phyloP scores from a whole-genome alignment of 2,113 vertebrate species.

The Chionis minor region DNA sequence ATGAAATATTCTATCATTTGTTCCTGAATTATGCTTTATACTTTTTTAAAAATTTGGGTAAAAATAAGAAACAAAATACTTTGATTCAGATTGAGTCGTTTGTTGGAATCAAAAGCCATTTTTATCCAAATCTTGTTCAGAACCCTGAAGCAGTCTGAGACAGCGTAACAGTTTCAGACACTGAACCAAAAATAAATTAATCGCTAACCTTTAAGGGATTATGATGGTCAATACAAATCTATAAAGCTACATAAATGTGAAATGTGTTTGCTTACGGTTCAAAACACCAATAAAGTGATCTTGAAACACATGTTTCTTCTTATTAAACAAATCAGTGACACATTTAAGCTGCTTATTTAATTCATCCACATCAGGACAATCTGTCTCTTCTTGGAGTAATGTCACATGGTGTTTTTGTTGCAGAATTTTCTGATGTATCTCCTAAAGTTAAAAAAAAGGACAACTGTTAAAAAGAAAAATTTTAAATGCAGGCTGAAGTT shows the following conservation, averaged over 20 bases:
- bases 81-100: background rate
- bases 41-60: no score
- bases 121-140: background rate
- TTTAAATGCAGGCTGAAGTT: background rate
- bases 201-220: background rate
- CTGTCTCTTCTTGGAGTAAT: slow-evolving; percentile 81
- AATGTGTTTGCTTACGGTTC: slow-evolving; percentile 71
- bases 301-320: slow-evolving; percentile 85
- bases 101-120: background rate
- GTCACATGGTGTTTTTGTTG: slow-evolving; percentile 82
- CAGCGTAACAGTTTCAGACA: background rate
- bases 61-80: background rate
- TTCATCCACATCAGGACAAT: slow-evolving; percentile 81
- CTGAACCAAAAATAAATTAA: background rate
- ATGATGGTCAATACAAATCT: background rate
- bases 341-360: slow-evolving; percentile 80
- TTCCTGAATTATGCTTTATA: background rate
- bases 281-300: slow-evolving; percentile 80
- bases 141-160: background rate
- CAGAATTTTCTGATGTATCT: slow-evolving; percentile 83
- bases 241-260: background rate
- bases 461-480: background rate
- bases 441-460: slow-evolving; percentile 65
- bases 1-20: background rate
- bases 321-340: slow-evolving; percentile 83